Evolutionary conservation across 2,888 invertebrate species (phyloP), one percentile per base, ranked within the genome.

Genomic region (Anoplius nigerrimus): DNA sequence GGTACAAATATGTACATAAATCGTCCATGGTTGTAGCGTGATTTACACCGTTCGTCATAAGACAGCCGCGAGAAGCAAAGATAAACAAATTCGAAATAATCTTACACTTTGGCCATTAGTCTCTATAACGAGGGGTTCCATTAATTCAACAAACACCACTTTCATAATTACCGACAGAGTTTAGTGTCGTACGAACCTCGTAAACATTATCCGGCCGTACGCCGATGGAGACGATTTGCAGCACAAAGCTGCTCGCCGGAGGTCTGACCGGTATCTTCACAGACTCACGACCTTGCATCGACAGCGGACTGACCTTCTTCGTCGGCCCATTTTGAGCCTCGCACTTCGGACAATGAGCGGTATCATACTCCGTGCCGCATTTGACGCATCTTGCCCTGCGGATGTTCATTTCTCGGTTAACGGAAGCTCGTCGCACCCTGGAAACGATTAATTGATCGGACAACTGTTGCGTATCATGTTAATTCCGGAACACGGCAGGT

Each of bases 211-310:
- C 79, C 15, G 74, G 48, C 27, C 78, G 71, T 57, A 82, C 55
- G n/a, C 81, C 80, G n/a, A 66, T 74, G 16, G 71, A 76, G 45
- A 83, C 71, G 48, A 83, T 81, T 66, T 80, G 81, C 53, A 75
- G 74, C 1, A 72, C 73, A 45, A 78, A 82, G 27, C 48, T 67
- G 11, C 64, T 62, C 8, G 74, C 74, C n/a, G 56, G 18, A 1
- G 66, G 64, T 63, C 68, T 72, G 2, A 54, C 53, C 1, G 64
- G 18, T 48, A 69, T 66, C 60, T 61, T 74, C 11, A 45, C 60
- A 43, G 46, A 58, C 21, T 46, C 24, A 22, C 45, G 34, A 1
- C 6, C 3, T 8, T 48, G 48, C 6, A 48, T 48, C 48, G 48
- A 48, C 5, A 16, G 13, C 11, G 53, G 69, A 53, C 69, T 55